phyloP scores from a whole-genome alignment of 2,797 vertebrate species.

The Carapus acus region DNA sequence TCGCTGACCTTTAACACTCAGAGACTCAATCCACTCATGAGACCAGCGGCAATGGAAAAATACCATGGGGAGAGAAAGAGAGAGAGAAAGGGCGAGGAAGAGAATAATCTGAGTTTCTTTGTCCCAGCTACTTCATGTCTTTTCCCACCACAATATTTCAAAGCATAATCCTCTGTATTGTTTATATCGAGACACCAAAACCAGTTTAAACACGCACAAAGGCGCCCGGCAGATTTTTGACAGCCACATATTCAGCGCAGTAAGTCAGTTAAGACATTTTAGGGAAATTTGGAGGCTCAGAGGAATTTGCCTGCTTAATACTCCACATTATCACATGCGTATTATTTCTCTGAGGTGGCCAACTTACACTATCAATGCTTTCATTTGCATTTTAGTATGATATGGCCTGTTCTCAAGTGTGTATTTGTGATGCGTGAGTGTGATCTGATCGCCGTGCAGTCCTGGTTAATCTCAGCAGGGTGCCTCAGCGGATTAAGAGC shows the following conservation, averaged over 20 bases:
- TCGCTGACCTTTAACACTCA: conserved; percentile 37
- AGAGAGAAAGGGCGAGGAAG: not conserved
- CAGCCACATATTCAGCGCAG: too few species aligned
- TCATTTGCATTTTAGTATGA: conserved; percentile 57
- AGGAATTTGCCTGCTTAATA: too few species aligned
- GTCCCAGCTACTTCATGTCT: not conserved
- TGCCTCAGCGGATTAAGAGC: not conserved
- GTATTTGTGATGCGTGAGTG: conserved; percentile 44
- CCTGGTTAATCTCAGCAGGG: conserved; percentile 48
- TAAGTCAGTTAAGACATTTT: too few species aligned
- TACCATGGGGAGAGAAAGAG: not conserved
- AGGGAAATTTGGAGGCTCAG: too few species aligned
- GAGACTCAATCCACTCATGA: conserved; percentile 2
- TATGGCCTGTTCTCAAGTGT: conserved; percentile 25
- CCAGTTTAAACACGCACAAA: too few species aligned
- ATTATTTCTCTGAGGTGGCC: too few species aligned
- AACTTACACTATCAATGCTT: too few species aligned
- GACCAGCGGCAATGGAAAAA: not conserved
- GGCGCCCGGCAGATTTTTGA: too few species aligned
- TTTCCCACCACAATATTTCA: too few species aligned
- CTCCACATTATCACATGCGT: too few species aligned
- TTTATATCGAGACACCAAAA: too few species aligned
- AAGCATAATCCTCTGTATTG: too few species aligned
- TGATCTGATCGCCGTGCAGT: conserved; percentile 51
- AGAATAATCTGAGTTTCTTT: not conserved